A percentile compares a stretch with the other conserved stretches of the same genome.
Evolutionary conservation across 2,888 invertebrate species (phyloP).

Genomic region (Xylocampa areola): DNA sequence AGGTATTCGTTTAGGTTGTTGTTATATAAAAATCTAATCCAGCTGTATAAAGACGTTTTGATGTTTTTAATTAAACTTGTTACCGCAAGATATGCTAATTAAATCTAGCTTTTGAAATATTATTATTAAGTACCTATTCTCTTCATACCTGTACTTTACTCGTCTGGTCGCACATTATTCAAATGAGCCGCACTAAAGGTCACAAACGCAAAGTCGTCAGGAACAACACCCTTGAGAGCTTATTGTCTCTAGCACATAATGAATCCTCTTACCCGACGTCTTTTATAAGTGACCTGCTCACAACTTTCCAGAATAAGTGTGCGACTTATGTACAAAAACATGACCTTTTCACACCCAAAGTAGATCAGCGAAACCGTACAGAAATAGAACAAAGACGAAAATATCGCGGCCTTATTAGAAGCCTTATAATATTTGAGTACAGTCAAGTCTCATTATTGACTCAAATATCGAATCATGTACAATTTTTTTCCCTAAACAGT

Average conservation of each 20-base stretch:
- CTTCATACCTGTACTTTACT: slow-evolving; percentile 17
- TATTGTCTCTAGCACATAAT: slow-evolving; percentile 76
- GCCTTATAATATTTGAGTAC: slow-evolving; percentile 35
- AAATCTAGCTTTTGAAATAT: slow-evolving; percentile 35
- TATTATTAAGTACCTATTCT: slow-evolving; percentile 35
- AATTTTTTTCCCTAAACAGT: slow-evolving; percentile 2
- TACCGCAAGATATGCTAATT: slow-evolving; percentile 36
- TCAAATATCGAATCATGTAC: slow-evolving; percentile 29
- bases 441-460: slow-evolving; percentile 28
- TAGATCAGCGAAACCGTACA: slow-evolving; percentile 54
- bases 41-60: too few species aligned
- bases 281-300: slow-evolving; percentile 41
- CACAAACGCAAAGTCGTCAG: slow-evolving; percentile 48
- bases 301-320: slow-evolving; percentile 25
- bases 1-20: slow-evolving; percentile 28
- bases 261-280: slow-evolving; percentile 62
- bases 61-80: slow-evolving; percentile 29
- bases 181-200: slow-evolving; percentile 65
- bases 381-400: slow-evolving; percentile 24
- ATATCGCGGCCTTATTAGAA: slow-evolving; percentile 43
- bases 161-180: slow-evolving; percentile 51
- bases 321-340: slow-evolving; percentile 26
- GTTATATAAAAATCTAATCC: slow-evolving; percentile 26
- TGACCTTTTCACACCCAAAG: slow-evolving; percentile 49
- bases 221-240: slow-evolving; percentile 62